phyloP scores from a whole-genome alignment of 2,113 vertebrate species.

The Oncorhynchus nerka region DNA sequence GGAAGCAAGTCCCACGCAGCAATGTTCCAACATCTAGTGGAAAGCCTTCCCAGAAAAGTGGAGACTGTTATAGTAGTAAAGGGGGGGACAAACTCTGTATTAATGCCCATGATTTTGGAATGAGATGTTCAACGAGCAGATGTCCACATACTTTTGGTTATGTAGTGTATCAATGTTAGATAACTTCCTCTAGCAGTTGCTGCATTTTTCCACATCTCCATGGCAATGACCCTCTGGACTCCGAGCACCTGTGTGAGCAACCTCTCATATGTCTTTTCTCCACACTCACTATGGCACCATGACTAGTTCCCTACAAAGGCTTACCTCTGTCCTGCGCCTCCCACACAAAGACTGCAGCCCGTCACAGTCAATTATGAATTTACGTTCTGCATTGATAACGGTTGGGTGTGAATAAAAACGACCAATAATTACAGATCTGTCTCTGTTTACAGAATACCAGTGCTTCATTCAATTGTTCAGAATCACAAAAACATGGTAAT shows the following conservation, averaged over 20 bases:
- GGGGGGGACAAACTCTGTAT: no score
- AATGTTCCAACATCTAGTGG: no score
- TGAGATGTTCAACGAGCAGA: no score
- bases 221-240: constrained; percentile 2
- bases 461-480: constrained; percentile 14
- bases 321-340: constrained; percentile 11
- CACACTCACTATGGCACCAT: constrained; percentile 4
- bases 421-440: constrained; percentile 28
- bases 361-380: constrained; percentile 55
- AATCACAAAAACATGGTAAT: no score
- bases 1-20: no score
- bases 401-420: constrained; percentile 13
- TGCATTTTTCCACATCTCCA: not conserved
- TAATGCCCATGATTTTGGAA: no score
- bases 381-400: not conserved
- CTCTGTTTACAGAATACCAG: not conserved
- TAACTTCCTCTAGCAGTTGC: not conserved
- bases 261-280: constrained; percentile 19
- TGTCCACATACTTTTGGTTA: no score
- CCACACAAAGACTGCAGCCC: constrained; percentile 37
- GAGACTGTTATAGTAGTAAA: no score
- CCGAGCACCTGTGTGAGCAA: constrained; percentile 22
- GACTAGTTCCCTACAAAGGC: constrained; percentile 32
- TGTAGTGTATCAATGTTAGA: not conserved
- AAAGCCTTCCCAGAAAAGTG: no score